Conservation (phyloP, 2,113 vertebrate genomes). For the Pomatostomus ruficeps region DNA sequence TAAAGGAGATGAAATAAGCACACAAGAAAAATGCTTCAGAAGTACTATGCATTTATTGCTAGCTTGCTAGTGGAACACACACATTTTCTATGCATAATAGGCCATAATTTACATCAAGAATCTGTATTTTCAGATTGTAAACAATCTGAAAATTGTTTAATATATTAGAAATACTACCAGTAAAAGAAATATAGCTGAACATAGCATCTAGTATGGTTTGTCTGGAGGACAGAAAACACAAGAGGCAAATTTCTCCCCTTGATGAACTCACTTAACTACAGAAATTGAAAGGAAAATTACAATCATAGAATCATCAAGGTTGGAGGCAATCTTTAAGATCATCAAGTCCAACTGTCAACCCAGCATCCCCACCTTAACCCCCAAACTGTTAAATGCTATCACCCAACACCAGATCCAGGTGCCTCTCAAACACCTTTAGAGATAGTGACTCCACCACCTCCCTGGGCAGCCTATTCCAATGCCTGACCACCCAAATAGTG, state of each 20-base stretch:
- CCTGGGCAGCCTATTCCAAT: too few relatives aligned
- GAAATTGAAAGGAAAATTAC: background rate
- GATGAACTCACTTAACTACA: background rate
- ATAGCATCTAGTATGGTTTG: background rate
- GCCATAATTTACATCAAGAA: background rate
- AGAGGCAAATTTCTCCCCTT: background rate
- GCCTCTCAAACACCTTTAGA: background rate
- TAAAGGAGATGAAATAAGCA: background rate
- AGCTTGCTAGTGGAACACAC: background rate
- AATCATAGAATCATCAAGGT: background rate
- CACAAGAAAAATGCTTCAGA: background rate
- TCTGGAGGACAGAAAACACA: background rate
- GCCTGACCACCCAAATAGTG: background rate
- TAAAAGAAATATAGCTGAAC: background rate
- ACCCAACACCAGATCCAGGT: background rate
- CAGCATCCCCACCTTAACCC: background rate
- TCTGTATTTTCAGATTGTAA: background rate
- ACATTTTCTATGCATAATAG: background rate
- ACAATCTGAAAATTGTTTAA: background rate
- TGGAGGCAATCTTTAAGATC: background rate
- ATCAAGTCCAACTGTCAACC: background rate
- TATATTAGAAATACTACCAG: background rate
- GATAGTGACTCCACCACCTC: background rate
- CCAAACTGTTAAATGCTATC: background rate
- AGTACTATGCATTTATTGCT: background rate